phyloP scores from a whole-genome alignment of 2,113 vertebrate genomes.

The Strigops habroptila region DNA sequence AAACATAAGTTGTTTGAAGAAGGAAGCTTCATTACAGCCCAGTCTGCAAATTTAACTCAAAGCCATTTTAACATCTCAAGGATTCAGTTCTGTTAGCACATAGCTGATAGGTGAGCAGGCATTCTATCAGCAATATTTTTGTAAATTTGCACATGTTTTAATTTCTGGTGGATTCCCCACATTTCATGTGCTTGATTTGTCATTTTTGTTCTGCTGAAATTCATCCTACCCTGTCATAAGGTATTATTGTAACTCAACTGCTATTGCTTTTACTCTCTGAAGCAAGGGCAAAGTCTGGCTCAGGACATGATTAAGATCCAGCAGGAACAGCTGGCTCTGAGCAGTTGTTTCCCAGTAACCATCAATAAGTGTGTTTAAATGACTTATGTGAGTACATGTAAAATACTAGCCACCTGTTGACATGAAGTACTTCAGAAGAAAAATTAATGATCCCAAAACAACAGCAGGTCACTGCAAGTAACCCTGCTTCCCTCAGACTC shows the following conservation, averaged over 20 bases:
- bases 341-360: not conserved
- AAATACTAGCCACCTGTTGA: not conserved
- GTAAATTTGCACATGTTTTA: not conserved
- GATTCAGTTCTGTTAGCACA: not conserved
- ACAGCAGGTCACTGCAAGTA: not conserved
- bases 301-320: not conserved
- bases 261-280: not conserved
- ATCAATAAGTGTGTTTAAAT: not conserved
- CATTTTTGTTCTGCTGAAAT: not conserved
- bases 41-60: not conserved
- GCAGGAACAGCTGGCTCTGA: not conserved
- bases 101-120: not conserved
- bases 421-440: not conserved
- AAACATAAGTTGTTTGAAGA: not conserved
- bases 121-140: not conserved
- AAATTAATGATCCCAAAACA: rapidly evolving
- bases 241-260: not conserved
- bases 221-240: not conserved
- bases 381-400: not conserved
- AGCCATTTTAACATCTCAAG: not conserved
- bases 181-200: not conserved
- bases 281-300: not conserved
- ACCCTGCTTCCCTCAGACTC: not conserved
- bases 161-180: not conserved
- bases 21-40: not conserved